Evolutionary conservation across 2,888 invertebrate species (phyloP).

Genomic region (Lacanobia oleracea): DNA sequence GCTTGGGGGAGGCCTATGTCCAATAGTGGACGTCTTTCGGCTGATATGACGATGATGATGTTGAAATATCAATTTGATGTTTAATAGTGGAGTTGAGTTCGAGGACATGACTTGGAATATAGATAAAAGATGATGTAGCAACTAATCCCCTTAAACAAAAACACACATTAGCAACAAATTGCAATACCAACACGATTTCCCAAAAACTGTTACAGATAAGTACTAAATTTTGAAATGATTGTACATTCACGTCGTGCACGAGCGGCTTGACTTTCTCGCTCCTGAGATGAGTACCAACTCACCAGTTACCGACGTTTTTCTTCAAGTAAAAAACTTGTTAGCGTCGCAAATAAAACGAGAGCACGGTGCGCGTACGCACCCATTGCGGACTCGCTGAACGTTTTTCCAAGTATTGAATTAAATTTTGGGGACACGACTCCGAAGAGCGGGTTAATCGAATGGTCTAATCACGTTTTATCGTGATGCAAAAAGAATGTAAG

Average conservation of each 20-base stretch:
- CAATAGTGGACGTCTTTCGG: too few species aligned
- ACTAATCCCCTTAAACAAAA: neutral
- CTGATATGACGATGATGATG: too few species aligned
- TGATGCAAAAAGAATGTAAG: conserved; percentile 31
- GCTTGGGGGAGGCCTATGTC: too few species aligned
- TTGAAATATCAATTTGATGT: too few species aligned
- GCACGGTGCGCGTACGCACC: conserved; percentile 66
- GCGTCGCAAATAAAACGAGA: conserved; percentile 76
- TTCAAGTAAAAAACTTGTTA: conserved; percentile 80
- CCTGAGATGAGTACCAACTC: conserved; percentile 70
- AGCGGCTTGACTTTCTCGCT: conserved; percentile 79
- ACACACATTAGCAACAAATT: neutral
- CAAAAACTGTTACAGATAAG: conserved; percentile 40
- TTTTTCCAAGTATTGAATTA: conserved; percentile 49
- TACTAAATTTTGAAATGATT: conserved; percentile 60
- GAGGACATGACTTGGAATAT: too few species aligned
- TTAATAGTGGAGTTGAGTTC: too few species aligned
- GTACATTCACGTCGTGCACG: conserved; percentile 74
- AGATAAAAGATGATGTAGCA: neutral
- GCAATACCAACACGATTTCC: conserved; percentile 13
- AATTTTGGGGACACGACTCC: conserved; percentile 33
- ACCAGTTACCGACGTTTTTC: conserved; percentile 70
- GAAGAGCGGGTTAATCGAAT: conserved; percentile 36
- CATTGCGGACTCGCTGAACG: conserved; percentile 34
- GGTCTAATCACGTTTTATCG: conserved; percentile 43